These are phyloP conservation scores for Chelon labrosus DNA, from an alignment of 2,797 vertebrate genomes.

Conservation along the genomic window DNA sequence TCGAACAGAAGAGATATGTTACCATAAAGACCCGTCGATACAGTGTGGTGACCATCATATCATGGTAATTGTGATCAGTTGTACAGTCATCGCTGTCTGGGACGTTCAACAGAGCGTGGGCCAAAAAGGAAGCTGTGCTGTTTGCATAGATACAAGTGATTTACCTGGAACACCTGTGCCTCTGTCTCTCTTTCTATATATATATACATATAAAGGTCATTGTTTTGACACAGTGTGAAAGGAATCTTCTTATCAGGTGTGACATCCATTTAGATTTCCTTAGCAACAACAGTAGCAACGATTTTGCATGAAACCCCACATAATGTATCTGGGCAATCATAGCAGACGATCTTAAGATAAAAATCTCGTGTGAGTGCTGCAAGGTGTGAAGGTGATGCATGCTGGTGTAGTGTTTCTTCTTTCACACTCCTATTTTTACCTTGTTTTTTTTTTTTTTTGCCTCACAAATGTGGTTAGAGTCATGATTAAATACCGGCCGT, in stretches of 20 bases:
- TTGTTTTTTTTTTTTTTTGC: neutral
- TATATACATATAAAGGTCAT: no score
- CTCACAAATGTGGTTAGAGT: neutral
- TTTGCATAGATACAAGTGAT: neutral
- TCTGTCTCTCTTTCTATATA: no score
- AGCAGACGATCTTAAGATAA: neutral
- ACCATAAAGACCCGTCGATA: neutral
- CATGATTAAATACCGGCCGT: no score
- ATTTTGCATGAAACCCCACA: conserved; percentile 68
- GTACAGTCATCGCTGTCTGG: no score
- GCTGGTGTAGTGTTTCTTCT: neutral
- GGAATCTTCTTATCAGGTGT: conserved; percentile 32
- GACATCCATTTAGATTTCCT: conserved; percentile 14
- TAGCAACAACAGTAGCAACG: neutral
- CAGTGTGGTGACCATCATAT: no score
- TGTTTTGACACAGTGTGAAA: neutral
- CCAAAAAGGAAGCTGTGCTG: no score
- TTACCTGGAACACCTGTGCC: neutral
- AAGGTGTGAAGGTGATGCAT: conserved; percentile 39
- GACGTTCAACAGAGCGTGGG: no score
- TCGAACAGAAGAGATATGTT: neutral
- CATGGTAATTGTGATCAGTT: no score
- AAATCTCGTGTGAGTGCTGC: conserved; percentile 11
- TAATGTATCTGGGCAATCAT: conserved; percentile 15
- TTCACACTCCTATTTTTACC: neutral